Evolutionary conservation across 2,888 invertebrate genomes (phyloP).

Genomic region (Sphinx pinastri): DNA sequence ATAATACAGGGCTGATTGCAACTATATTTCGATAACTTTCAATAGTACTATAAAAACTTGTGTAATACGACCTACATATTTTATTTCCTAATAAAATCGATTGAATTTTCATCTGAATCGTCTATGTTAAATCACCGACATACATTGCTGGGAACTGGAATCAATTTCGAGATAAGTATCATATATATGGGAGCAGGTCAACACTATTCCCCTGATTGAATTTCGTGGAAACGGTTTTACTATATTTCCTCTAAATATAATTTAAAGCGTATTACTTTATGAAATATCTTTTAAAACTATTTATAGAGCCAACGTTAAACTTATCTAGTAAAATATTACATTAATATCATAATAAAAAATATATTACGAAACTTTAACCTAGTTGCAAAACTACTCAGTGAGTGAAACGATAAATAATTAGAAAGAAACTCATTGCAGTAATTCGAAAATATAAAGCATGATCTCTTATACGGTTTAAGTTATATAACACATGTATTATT

Average conservation of each 20-base stretch:
- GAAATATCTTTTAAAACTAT: background rate
- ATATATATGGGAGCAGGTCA: constrained; percentile 22
- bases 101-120: constrained; percentile 7
- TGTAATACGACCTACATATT: background rate
- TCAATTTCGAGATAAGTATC: constrained; percentile 21
- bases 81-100: background rate
- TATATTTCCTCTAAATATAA: background rate
- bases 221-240: background rate
- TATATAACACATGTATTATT: too few species aligned
- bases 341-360: too few species aligned
- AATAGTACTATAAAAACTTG: background rate
- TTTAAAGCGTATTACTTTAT: background rate
- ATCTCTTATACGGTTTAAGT: too few species aligned
- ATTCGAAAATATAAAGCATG: too few species aligned
- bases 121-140: constrained; percentile 2
- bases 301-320: background rate
- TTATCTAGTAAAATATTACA: too few species aligned
- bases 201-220: constrained; percentile 19
- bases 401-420: too few species aligned
- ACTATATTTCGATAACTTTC: background rate
- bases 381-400: too few species aligned
- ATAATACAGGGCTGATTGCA: too few species aligned
- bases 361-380: too few species aligned
- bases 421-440: too few species aligned
- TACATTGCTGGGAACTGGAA: constrained; percentile 7